Base-by-base conservation (phyloP, 2,797 vertebrate species). In the Spea hammondii region DNA sequence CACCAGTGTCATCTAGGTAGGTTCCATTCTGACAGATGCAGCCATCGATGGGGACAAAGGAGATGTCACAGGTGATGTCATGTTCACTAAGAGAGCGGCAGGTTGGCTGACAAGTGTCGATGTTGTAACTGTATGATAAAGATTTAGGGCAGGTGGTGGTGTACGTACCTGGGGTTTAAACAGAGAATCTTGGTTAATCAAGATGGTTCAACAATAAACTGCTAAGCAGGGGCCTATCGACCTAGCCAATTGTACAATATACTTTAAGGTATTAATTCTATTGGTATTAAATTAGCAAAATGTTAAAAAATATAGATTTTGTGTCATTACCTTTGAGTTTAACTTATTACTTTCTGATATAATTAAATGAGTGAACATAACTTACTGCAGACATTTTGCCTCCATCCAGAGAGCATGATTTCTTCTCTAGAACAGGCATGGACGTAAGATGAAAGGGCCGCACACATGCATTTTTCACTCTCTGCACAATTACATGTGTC, bases 401-500 rank as follows among this genome's bases (percentile, higher is more conserved):
- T 86, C 91, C 92, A 92, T 77, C 88, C 90, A 0, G 74, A 77
- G 82, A 98, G 84, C 53, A 93, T 83, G 68, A 96, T 85, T 50
- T 95, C 95, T 84, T 91, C 93, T 50, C 89, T 81, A 0, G 93
- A 89, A 17, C 97, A 99, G 68, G 94, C 94, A 44, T 87, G 89
- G 47, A 90, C 92, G 0, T 98, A 98, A 46, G 95, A 92, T 45
- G 97, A 97, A 72, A 98, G 91, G 1, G 95, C 94, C 0, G 95
- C 93, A 32, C 97, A 99, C 88, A 99, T 87, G 84, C 96, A 99
- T 78, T 92, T 93, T 82, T 99, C 96, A 0, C 91, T 98, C 87
- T 90, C 95, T 86, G 97, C 95, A 81, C 96, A 98, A 85, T 94
- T 98, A 78, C 97, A 99, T 0, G 92, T 95, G 76, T 97, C 94